Evolutionary conservation across 2,113 vertebrate species (phyloP), one percentile per base, ranked within the genome.

Genomic region (Vicugna pacos): DNA sequence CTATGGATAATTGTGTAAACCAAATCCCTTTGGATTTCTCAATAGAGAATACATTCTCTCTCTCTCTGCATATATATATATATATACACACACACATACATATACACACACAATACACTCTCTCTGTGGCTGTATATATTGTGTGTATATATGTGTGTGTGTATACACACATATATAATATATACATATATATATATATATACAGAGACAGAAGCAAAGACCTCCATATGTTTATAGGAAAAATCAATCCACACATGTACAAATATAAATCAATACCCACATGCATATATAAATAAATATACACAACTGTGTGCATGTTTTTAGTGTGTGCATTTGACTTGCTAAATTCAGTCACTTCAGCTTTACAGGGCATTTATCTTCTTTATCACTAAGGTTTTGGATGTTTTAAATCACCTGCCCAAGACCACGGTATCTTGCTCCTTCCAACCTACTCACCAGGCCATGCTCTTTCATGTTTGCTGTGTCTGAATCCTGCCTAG

Each of bases 401-500:
- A n/a, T 15, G 22, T 0, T 10, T 42, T 10, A 30, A n/a, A 20
- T 12, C 62, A 8, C 10, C 30, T 10, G 32, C 20, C 48, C 2
- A 6, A 22, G 0, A 20, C 17, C 1, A 26, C 3, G 20, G 2
- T 3, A 9, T 26, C 26, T 42, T 42, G 4, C 16, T 5, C 22
- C 5, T 24, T 16, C 13, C 11, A 2, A 17, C 11, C 20, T 26
- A 17, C 8, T n/a, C 10, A 8, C 4, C 9, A 75, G 19, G 7
- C 17, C 9, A 16, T 30, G 30, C 22, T 32, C n/a, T 19, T 22
- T 8, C 28, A 19, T 15, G 26, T 56, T 54, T 14, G 5, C 32
- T 22, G 32, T 38, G 15, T 17, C 8, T 1, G 0, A 12, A 8
- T 19, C 10, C 17, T 62, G 62, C 3, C 3, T 3, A 1, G 13